Base-by-base conservation (phyloP, 2,797 vertebrate genomes). In the Aplochiton taeniatus region DNA sequence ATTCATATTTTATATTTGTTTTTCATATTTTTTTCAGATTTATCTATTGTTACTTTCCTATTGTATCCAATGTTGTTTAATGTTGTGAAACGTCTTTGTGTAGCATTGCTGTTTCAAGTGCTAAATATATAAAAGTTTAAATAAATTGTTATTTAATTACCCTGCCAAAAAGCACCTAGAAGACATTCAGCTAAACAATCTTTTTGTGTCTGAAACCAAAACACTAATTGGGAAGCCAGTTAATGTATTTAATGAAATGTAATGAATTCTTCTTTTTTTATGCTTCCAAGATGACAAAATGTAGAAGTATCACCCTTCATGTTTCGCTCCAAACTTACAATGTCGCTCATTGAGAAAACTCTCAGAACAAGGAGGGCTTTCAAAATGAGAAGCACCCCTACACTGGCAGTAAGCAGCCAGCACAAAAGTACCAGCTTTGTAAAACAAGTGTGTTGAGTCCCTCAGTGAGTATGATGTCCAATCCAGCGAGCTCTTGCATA, bases 371-470 rank as follows among this genome's bases (percentile, higher is more conserved):
- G 70, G 75, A 83, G 81, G 83, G 83, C 80, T 85, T 88, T 86
- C 71, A 72, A 86, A 88, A 89, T 78, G 77, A 89, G 85, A 88
- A 85, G 87, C 77, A 83, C 81, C 84, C 82, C 77, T 74, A 72
- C 80, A 76, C 76, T 77, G 70, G 81, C 70, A 74, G 76, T 61
- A 79, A 88, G 84, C 85, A 76, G 84, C 75, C 69, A 4, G 76
- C 76, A 74, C 78, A 83, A 75, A 83, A 81, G 79, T 77, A 76
- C 73, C 50, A 77, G 85, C 73, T 77, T 85, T 79, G 60, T 75
- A 86, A 84, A 69, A 82, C 70, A 78, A 90, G 87, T 76, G 85
- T 89, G 89, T 91, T 90, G 88, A 83, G 87, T 91, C 90, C 90
- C 88, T 77, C 60, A 89, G 90, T 86, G 91, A 90, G 90, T 90